phyloP scores from a whole-genome alignment of 2,888 invertebrate genomes.

The Athetis lepigone region DNA sequence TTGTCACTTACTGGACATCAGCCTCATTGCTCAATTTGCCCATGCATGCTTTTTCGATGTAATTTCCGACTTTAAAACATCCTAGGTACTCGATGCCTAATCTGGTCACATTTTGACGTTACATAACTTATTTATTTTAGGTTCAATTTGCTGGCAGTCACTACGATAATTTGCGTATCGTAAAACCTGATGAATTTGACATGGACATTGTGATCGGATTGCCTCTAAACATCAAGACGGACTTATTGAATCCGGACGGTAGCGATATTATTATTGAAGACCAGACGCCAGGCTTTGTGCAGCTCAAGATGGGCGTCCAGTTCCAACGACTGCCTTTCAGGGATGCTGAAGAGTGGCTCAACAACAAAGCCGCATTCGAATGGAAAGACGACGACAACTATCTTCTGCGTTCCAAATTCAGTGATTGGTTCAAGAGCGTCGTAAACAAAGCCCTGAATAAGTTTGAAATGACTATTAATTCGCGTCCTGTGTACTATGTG shows the following conservation, averaged over 20 bases:
- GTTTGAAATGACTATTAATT: slow-evolving; percentile 54
- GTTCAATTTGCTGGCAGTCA: slow-evolving; percentile 91
- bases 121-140: slow-evolving; percentile 62
- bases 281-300: slow-evolving; percentile 84
- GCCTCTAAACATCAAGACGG: slow-evolving; percentile 77
- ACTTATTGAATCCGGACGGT: slow-evolving; percentile 64
- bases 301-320: slow-evolving; percentile 80
- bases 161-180: slow-evolving; percentile 90
- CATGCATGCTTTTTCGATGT: no score
- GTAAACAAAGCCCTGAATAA: slow-evolving; percentile 81
- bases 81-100: no score
- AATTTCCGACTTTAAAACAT: no score
- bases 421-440: slow-evolving; percentile 89
- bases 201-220: slow-evolving; percentile 89
- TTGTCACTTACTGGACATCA: no score
- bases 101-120: not conserved
- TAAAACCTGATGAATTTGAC: slow-evolving; percentile 91
- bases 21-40: no score
- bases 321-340: slow-evolving; percentile 73
- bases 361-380: slow-evolving; percentile 77
- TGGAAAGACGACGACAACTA: slow-evolving; percentile 83
- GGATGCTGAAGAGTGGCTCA: slow-evolving; percentile 71
- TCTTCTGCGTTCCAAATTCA: slow-evolving; percentile 84
- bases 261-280: slow-evolving; percentile 81
- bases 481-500: slow-evolving; percentile 61